Evolutionary conservation across 2,113 vertebrate genomes (phyloP).

Genomic region (Murina feae): DNA sequence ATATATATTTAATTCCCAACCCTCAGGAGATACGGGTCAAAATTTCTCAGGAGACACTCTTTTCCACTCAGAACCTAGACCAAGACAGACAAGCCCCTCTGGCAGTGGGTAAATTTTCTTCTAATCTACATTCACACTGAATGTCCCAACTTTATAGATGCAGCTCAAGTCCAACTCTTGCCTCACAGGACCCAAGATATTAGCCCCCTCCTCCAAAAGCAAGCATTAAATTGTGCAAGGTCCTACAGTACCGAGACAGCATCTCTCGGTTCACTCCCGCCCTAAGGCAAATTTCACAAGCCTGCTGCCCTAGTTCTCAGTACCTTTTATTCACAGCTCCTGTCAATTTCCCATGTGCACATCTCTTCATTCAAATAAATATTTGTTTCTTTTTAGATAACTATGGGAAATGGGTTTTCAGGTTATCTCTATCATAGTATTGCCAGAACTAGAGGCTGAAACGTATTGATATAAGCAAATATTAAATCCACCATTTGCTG

Average conservation of each 20-base stretch:
- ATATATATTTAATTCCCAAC: conserved; percentile 12
- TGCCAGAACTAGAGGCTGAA: conserved; percentile 56
- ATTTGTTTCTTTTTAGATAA: conserved; percentile 70
- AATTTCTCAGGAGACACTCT: background rate
- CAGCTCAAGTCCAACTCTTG: background rate
- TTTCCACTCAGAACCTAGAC: background rate
- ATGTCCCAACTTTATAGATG: background rate
- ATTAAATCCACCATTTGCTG: conserved; percentile 63
- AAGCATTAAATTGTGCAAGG: conserved; percentile 3
- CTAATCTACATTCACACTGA: background rate
- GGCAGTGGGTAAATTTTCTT: background rate
- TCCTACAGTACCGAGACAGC: background rate
- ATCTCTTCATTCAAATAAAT: conserved; percentile 68
- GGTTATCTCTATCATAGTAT: conserved; percentile 62
- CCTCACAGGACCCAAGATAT: background rate
- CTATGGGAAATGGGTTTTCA: conserved; percentile 55
- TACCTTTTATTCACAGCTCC: conserved; percentile 16
- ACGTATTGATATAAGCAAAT: conserved; percentile 69
- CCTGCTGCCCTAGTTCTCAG: background rate
- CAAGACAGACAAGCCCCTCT: background rate
- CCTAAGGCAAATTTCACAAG: background rate
- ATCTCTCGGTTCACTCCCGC: background rate
- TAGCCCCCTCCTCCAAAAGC: background rate
- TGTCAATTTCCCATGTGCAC: conserved; percentile 63
- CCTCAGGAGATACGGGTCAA: conserved; percentile 27